Conservation (phyloP, 2,797 vertebrate species). For the Cossypha heuglini region DNA sequence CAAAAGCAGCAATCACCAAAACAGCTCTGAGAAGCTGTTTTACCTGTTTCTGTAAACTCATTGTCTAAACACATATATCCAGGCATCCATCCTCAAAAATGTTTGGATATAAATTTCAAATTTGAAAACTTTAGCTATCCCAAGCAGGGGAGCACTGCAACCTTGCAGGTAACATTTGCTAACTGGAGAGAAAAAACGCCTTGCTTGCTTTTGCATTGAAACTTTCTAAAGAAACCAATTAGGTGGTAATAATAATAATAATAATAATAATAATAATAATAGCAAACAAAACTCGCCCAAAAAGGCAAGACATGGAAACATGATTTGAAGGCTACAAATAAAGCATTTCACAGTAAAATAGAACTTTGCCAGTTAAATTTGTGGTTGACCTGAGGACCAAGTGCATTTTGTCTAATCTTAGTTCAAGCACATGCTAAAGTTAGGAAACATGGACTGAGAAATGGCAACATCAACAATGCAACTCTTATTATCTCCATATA, state of each 20-base stretch:
- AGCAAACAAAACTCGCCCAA: not conserved
- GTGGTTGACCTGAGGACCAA: rapidly evolving
- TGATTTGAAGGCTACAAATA: not conserved
- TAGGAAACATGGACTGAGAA: not conserved
- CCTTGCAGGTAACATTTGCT: not conserved
- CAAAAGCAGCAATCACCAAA: not conserved
- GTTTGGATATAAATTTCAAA: not conserved
- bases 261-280: not conserved
- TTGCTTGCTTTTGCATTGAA: not conserved
- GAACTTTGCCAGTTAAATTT: not conserved
- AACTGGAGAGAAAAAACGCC: not conserved
- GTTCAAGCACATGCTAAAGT: not conserved
- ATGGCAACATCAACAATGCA: not conserved
- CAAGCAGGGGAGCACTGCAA: not conserved
- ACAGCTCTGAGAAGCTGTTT: not conserved
- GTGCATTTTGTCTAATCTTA: not conserved
- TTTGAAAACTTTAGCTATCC: not conserved
- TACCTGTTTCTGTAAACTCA: not conserved
- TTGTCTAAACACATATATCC: not conserved
- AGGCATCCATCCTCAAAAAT: not conserved
- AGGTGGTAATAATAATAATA: rapidly evolving
- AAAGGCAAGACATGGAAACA: not conserved
- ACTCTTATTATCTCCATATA: too few species aligned
- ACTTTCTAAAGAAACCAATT: not conserved
- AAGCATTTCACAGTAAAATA: not conserved